Percentiles rank a stretch among this genome's conserved stretches.
phyloP scores from a whole-genome alignment of 53 echinoderm and acorn worm species.

The Temnopleurus reevesii region DNA sequence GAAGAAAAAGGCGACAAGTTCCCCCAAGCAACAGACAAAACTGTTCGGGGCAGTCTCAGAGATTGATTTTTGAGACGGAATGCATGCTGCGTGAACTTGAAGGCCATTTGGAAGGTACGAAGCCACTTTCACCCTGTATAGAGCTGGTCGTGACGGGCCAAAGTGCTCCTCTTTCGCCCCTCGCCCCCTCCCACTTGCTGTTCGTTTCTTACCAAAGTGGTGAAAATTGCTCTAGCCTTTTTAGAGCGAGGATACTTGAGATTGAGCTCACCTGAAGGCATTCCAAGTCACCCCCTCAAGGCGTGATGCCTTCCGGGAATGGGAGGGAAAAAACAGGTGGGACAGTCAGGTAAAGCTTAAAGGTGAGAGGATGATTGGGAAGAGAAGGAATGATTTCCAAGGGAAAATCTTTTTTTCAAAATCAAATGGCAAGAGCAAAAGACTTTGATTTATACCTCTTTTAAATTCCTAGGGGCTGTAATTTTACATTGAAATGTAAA shows the following conservation, averaged over 20 bases:
- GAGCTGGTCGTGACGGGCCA: not conserved
- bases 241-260: slow-evolving; percentile 21
- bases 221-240: not conserved
- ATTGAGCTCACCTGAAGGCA: not conserved
- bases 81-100: slow-evolving; percentile 37
- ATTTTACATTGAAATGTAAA: too few species aligned
- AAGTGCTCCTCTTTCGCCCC: not conserved
- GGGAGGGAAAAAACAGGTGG: slow-evolving; percentile 10
- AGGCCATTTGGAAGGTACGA: slow-evolving; percentile 12
- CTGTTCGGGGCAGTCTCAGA: not conserved
- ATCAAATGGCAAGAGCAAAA: too few species aligned
- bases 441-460: too few species aligned
- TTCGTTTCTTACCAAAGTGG: not conserved
- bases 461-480: too few species aligned
- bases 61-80: slow-evolving; percentile 15
- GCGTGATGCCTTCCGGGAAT: not conserved
- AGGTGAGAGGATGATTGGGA: not conserved
- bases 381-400: too few species aligned
- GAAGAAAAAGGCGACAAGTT: slow-evolving; percentile 34
- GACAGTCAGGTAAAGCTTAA: not conserved
- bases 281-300: not conserved
- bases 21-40: not conserved
- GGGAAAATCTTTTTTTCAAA: too few species aligned
- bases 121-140: slow-evolving; percentile 19
- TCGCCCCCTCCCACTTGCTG: not conserved